These are phyloP conservation scores for Conger conger DNA, from an alignment of 2,113 vertebrate genomes.

Conservation along the genomic window DNA sequence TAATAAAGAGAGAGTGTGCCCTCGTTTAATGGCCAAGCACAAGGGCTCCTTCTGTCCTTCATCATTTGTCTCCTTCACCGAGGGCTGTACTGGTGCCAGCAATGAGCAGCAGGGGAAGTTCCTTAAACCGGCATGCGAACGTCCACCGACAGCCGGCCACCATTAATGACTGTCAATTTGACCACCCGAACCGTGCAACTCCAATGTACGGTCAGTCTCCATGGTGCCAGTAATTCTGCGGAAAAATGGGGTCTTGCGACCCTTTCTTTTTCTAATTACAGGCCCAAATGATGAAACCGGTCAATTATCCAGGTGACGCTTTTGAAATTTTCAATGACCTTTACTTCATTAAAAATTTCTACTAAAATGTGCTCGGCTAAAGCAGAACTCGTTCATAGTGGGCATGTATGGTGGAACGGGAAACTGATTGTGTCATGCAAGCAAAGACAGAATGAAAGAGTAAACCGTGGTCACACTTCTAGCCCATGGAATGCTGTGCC, in stretches of 20 bases:
- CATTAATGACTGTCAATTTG: background rate
- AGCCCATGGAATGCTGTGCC: no score
- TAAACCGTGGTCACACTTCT: no score
- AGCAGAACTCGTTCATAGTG: background rate
- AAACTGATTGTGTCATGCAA: background rate
- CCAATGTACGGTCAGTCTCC: background rate
- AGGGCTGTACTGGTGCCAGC: background rate
- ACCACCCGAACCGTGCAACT: background rate
- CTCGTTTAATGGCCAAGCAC: background rate
- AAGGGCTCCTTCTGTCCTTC: constrained; percentile 7
- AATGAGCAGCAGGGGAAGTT: constrained; percentile 1
- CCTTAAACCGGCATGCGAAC: background rate
- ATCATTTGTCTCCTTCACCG: background rate
- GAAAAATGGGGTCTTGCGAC: background rate
- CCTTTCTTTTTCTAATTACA: background rate
- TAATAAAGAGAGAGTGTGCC: background rate
- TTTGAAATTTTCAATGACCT: background rate
- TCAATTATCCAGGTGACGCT: background rate
- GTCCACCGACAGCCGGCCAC: background rate
- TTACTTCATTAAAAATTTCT: background rate
- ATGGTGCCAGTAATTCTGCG: background rate
- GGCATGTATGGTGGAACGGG: background rate
- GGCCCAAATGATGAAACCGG: background rate
- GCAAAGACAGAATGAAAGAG: background rate
- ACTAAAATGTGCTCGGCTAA: background rate